Evolutionary conservation across 2,113 vertebrate species (phyloP).

Genomic region (Cyanocitta stelleri): DNA sequence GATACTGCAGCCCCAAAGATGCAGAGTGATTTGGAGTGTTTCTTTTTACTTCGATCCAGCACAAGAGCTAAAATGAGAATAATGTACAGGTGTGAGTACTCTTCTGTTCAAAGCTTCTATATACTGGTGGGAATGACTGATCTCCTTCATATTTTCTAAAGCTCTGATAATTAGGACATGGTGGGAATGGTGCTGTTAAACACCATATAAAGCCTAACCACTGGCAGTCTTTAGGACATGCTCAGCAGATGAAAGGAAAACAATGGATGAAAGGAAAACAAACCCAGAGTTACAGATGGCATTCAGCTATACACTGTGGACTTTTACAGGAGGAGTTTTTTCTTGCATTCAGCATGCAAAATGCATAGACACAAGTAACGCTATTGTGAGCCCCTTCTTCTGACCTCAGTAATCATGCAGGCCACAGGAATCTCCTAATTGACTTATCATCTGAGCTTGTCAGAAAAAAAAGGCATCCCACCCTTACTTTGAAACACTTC

Average conservation of each 20-base stretch:
- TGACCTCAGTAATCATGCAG: neutral
- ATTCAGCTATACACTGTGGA: neutral
- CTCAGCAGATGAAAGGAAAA: neutral
- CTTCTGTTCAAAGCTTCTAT: neutral
- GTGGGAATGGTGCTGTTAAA: neutral
- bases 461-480: neutral
- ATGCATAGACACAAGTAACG: neutral
- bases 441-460: neutral
- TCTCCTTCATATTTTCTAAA: neutral
- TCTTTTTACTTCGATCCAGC: neutral
- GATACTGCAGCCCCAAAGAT: neutral
- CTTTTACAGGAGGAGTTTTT: neutral
- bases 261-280: neutral
- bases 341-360: neutral
- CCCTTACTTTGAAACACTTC: neutral
- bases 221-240: neutral
- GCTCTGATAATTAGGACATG: neutral
- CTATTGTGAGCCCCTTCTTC: neutral
- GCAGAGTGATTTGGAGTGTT: neutral
- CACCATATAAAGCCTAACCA: neutral
- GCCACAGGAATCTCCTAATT: neutral
- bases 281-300: neutral
- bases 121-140: neutral
- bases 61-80: neutral
- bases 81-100: neutral